Conservation (phyloP, 23 tunicate genomes). For the Halocynthia roretzi region DNA sequence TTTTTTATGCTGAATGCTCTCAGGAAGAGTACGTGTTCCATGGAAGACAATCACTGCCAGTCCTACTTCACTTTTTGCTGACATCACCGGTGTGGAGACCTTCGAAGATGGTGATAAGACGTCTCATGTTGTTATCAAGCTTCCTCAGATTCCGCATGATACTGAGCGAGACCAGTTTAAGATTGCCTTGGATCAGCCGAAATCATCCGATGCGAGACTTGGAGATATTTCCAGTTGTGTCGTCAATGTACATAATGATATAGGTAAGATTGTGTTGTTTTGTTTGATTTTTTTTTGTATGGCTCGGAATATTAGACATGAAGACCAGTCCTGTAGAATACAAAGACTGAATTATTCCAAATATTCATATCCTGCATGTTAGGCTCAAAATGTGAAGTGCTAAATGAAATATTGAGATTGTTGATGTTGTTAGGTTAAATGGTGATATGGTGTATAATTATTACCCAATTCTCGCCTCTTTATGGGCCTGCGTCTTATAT, state of each 20-base stretch:
- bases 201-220: conserved; percentile 39
- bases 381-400: too few relatives aligned
- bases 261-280: conserved; percentile 30
- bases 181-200: conserved; percentile 45
- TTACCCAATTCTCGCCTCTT: too few relatives aligned
- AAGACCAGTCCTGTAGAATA: too few relatives aligned
- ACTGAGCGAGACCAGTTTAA: conserved; percentile 32
- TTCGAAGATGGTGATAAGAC: conserved; percentile 77
- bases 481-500: too few relatives aligned
- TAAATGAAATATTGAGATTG: too few relatives aligned
- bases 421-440: too few relatives aligned
- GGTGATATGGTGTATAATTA: too few relatives aligned
- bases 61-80: conserved; percentile 33
- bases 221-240: conserved; percentile 52
- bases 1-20: not conserved
- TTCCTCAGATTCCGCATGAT: conserved; percentile 66
- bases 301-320: too few relatives aligned
- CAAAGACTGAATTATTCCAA: too few relatives aligned
- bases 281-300: too few relatives aligned
- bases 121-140: conserved; percentile 60
- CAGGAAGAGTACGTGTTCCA: conserved; percentile 83
- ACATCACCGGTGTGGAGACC: conserved; percentile 76
- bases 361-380: too few relatives aligned
- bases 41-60: conserved; percentile 49
- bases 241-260: conserved; percentile 67